Evolutionary conservation across 2,797 vertebrate species (phyloP).

Genomic region (Rhodeus uyekii): DNA sequence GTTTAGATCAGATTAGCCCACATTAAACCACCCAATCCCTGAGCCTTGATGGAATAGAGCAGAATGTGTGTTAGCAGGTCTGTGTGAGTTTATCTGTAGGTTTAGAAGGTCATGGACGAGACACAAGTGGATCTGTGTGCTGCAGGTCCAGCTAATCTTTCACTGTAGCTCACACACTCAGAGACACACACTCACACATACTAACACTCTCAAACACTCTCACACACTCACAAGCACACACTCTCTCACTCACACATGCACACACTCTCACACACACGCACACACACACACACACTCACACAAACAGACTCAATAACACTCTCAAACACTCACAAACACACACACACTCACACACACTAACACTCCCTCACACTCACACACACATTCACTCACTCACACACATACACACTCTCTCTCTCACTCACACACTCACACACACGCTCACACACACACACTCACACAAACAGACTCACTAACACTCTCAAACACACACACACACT

Average conservation of each 20-base stretch:
- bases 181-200: not conserved
- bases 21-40: conserved; percentile 30
- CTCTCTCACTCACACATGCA: too few species aligned
- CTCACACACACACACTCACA: not conserved
- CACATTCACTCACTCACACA: not conserved
- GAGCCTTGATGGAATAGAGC: not conserved
- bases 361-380: not conserved
- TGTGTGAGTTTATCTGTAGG: conserved; percentile 25
- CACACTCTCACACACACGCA: not conserved
- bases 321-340: not conserved
- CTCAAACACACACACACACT: not conserved
- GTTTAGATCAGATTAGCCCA: conserved; percentile 36
- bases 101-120: conserved; percentile 17
- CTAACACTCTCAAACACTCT: not conserved
- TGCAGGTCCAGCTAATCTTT: conserved; percentile 20
- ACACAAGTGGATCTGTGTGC: not conserved
- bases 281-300: not conserved
- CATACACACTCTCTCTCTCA: not conserved
- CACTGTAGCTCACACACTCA: not conserved
- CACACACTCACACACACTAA: too few species aligned
- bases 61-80: conserved; percentile 8
- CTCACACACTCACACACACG: not conserved
- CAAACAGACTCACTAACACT: too few species aligned
- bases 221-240: not conserved
- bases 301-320: not conserved